These are phyloP conservation scores for Elaphurus davidianus DNA, from an alignment of 2,113 vertebrate genomes.

Conservation along the genomic window DNA sequence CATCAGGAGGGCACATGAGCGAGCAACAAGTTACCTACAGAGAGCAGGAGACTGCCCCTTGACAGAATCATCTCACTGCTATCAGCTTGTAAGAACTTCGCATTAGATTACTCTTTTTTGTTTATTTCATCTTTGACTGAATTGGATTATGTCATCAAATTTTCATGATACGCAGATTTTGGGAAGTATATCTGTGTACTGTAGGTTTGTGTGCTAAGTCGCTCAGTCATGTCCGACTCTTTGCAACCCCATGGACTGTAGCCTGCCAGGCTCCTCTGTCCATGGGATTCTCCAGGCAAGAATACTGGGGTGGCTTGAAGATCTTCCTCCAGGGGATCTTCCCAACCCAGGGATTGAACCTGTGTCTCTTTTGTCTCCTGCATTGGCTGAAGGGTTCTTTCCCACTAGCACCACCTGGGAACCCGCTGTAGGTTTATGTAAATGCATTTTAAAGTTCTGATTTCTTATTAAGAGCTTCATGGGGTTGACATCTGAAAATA, in stretches of 20 bases:
- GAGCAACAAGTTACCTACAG: background rate
- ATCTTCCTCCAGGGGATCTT: background rate
- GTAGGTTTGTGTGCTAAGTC: background rate
- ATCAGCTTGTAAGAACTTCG: background rate
- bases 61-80: background rate
- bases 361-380: background rate
- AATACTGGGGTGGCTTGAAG: background rate
- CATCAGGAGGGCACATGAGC: background rate
- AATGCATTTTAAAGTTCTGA: background rate
- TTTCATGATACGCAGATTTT: background rate
- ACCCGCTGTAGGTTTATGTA: background rate
- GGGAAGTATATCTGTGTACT: background rate
- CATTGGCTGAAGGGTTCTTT: background rate
- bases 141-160: background rate
- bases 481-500: background rate
- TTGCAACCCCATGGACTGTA: too few relatives aligned
- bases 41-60: background rate
- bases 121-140: background rate
- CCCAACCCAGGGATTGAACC: background rate
- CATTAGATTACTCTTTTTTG: background rate
- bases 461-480: background rate
- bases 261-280: background rate
- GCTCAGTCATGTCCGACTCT: background rate
- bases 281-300: background rate
- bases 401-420: background rate